phyloP scores from a whole-genome alignment of 2,888 invertebrate species.

The Ditula angustiorana region DNA sequence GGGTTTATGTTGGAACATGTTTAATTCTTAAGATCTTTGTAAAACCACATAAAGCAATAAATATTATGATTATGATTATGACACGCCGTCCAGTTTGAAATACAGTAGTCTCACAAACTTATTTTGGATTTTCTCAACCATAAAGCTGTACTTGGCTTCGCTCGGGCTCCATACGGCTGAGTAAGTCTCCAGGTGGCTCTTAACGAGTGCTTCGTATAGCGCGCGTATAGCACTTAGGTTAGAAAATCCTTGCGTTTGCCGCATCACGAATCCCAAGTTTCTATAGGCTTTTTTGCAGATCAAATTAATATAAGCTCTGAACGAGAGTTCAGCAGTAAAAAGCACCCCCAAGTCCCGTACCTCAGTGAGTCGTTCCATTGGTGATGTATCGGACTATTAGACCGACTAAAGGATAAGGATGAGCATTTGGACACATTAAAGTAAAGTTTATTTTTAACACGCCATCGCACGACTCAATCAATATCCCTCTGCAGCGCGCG shows the following conservation, averaged over 20 bases:
- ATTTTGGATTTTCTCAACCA: conserved; percentile 11
- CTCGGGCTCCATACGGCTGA: conserved; percentile 8
- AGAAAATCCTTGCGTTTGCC: too few species aligned
- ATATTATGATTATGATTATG: too few species aligned
- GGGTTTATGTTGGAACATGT: too few species aligned
- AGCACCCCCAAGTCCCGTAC: conserved; percentile 21
- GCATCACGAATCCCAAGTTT: conserved; percentile 16
- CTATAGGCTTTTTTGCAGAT: conserved; percentile 24
- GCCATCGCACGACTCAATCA: conserved; percentile 21
- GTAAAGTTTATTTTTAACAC: conserved; percentile 8
- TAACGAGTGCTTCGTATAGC: too few species aligned
- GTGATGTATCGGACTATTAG: neutral
- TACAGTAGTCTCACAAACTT: neutral
- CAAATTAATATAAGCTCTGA: conserved; percentile 4
- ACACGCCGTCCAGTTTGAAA: too few species aligned
- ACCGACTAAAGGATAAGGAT: conserved; percentile 6
- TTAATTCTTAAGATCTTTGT: too few species aligned
- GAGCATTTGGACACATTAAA: conserved; percentile 19
- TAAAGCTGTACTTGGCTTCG: conserved; percentile 6
- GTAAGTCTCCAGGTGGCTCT: too few species aligned
- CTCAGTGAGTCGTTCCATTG: neutral
- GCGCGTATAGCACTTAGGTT: too few species aligned
- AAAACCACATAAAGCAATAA: too few species aligned
- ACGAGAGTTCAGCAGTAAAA: neutral
- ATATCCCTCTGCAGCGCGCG: conserved; percentile 17